A percentile compares a stretch with the other conserved stretches of the same genome.
phyloP scores from a whole-genome alignment of 2,797 vertebrate genomes.

The Nasua narica region DNA sequence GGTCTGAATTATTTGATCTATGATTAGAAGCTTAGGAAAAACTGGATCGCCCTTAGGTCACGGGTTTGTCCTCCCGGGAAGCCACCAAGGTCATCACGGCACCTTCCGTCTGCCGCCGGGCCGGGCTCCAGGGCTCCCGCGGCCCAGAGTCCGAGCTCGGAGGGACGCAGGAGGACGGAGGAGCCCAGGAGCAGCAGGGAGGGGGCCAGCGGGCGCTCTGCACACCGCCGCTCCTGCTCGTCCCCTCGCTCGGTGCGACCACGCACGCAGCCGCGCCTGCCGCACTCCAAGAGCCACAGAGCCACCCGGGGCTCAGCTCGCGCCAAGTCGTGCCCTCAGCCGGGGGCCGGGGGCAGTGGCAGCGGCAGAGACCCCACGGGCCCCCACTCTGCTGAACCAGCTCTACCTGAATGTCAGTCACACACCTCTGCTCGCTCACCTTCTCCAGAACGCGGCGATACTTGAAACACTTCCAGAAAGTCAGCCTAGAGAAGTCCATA shows the following conservation, averaged over 20 bases:
- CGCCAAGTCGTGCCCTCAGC: neutral
- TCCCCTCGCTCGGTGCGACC: neutral
- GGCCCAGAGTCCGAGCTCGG: fast-evolving
- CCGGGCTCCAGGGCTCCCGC: neutral
- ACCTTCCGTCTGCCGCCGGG: fast-evolving
- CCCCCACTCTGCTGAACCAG: fast-evolving
- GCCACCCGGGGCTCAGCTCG: fast-evolving
- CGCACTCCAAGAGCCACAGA: neutral
- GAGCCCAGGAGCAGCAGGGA: neutral
- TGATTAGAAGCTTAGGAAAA: neutral
- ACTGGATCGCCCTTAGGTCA: fast-evolving
- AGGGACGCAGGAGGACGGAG: neutral
- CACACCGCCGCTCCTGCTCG: neutral
- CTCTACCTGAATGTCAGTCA: neutral
- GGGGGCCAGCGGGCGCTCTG: neutral
- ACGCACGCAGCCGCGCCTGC: neutral
- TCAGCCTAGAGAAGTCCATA: neutral
- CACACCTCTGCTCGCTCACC: neutral
- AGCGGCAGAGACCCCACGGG: neutral
- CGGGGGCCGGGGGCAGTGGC: fast-evolving
- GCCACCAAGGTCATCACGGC: fast-evolving
- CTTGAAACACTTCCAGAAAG: neutral
- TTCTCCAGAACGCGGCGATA: neutral
- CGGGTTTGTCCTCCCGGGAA: neutral
- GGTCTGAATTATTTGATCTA: neutral